These are phyloP conservation scores for Agrochola litura DNA, from an alignment of 2,888 invertebrate genomes.

Conservation along the genomic window DNA sequence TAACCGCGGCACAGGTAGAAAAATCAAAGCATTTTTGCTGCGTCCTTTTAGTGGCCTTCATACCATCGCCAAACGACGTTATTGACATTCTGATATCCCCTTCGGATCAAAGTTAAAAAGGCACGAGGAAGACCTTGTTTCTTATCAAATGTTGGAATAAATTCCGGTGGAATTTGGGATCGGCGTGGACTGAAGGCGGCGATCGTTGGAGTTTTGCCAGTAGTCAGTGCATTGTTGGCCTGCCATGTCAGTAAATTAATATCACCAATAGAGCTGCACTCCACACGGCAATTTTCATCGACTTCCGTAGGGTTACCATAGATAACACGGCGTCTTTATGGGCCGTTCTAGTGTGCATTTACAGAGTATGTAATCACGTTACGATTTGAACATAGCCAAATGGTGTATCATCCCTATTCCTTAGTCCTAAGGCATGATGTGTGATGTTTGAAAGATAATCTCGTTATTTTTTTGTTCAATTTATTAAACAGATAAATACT, in stretches of 20 bases:
- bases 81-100: constrained; percentile 63
- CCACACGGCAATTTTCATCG: constrained; percentile 73
- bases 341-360: background rate
- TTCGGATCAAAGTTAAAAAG: constrained; percentile 67
- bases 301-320: constrained; percentile 41
- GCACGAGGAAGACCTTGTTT: constrained; percentile 69
- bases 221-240: constrained; percentile 81
- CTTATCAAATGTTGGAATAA: constrained; percentile 77
- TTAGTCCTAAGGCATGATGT: background rate
- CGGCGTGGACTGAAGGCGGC: constrained; percentile 67
- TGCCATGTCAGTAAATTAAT: constrained; percentile 86
- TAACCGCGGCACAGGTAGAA: constrained; percentile 11
- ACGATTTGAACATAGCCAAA: background rate
- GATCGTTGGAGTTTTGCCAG: constrained; percentile 84
- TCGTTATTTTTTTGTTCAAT: constrained; percentile 15
- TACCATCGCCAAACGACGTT: constrained; percentile 37
- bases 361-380: background rate
- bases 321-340: constrained; percentile 4
- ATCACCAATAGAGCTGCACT: constrained; percentile 80
- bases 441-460: background rate
- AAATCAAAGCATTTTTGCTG: constrained; percentile 62
- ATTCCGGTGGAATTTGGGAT: constrained; percentile 76
- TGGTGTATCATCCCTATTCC: background rate
- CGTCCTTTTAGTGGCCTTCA: constrained; percentile 45
- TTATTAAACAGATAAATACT: background rate